phyloP scores from a whole-genome alignment of 2,797 vertebrate species.

The Botia almorhae region DNA sequence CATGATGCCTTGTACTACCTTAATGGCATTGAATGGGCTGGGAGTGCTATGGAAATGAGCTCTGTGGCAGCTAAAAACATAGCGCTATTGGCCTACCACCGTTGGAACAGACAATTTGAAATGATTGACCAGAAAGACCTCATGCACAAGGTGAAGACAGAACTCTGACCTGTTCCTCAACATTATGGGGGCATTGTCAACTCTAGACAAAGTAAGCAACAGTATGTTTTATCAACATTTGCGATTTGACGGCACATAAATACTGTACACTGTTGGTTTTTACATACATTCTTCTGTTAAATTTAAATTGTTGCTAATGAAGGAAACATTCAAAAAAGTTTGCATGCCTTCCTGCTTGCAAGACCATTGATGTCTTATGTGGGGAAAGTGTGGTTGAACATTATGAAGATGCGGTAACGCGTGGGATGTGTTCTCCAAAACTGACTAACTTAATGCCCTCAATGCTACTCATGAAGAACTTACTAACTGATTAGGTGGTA shows the following conservation, averaged over 20 bases:
- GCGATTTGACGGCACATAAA: neutral
- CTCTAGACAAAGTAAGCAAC: neutral
- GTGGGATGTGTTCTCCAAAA: neutral
- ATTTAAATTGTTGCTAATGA: neutral
- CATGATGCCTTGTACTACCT: conserved; percentile 94
- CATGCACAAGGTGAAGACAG: conserved; percentile 97
- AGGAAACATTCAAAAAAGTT: neutral
- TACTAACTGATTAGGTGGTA: neutral
- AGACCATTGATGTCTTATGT: neutral
- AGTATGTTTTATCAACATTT: neutral
- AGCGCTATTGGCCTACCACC: conserved; percentile 92
- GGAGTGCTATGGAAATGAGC: conserved; percentile 95
- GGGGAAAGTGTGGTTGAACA: neutral
- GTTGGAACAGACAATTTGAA: conserved; percentile 91
- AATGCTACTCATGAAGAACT: neutral
- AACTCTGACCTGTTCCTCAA: conserved; percentile 80
- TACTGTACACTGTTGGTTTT: neutral
- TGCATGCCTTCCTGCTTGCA: neutral
- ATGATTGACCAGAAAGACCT: conserved; percentile 97
- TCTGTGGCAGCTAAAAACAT: conserved; percentile 95
- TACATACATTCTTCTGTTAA: neutral
- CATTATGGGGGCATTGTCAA: neutral
- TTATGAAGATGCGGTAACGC: neutral
- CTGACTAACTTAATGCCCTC: neutral
- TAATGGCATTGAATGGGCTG: conserved; percentile 91